Conservation (phyloP, 2,797 vertebrate species). For the Acanthurus tractus region DNA sequence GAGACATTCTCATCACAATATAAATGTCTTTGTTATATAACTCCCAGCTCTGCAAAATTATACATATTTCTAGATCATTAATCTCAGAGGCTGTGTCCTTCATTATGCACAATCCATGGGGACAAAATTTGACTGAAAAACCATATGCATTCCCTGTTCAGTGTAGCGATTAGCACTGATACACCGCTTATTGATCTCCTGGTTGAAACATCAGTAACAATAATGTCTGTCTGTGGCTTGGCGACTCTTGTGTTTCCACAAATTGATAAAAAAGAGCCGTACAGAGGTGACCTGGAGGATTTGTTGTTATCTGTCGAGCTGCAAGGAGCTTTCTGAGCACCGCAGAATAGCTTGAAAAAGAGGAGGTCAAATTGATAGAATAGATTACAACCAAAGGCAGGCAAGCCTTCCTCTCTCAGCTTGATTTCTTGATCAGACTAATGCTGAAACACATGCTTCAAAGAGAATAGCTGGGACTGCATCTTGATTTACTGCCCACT, state of each 20-base stretch:
- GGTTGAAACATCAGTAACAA: constrained; percentile 16
- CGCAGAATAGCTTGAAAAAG: background rate
- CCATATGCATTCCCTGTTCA: constrained; percentile 1
- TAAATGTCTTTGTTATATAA: constrained; percentile 12
- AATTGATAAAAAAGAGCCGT: constrained; percentile 12
- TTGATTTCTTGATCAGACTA: background rate
- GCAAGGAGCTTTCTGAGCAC: background rate
- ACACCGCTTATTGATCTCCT: constrained; percentile 34
- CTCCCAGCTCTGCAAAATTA: background rate
- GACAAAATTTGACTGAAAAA: constrained; percentile 17
- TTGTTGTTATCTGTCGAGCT: background rate
- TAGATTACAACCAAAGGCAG: background rate
- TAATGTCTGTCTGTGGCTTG: constrained; percentile 18
- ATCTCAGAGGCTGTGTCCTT: constrained; percentile 19
- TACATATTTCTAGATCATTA: constrained; percentile 18
- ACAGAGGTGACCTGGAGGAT: constrained; percentile 5
- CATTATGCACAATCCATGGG: background rate
- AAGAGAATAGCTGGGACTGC: constrained; percentile 9
- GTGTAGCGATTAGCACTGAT: background rate
- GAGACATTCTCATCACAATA: background rate
- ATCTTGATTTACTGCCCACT: constrained; percentile 9
- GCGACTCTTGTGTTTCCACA: background rate
- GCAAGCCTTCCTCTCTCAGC: background rate
- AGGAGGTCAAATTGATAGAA: background rate
- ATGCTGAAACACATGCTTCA: constrained; percentile 2